Percentiles rank a stretch among this genome's conserved stretches.
Conservation (phyloP, 2,797 vertebrate genomes). For the Falco naumanni region DNA sequence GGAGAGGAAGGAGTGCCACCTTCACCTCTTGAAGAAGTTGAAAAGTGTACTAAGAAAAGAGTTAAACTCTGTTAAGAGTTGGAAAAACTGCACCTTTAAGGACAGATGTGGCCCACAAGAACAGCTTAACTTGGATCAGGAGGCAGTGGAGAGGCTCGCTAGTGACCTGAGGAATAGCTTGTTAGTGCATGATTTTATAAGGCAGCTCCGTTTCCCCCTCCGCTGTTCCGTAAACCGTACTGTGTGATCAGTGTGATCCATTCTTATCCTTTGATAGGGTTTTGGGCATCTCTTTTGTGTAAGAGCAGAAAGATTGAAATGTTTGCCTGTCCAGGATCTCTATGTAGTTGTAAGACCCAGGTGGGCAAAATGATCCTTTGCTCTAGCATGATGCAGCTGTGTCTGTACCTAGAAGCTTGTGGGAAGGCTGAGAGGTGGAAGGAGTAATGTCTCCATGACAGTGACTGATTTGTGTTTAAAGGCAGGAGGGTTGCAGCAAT, state of each 20-base stretch:
- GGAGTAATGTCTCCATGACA: not conserved
- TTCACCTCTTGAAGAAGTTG: not conserved
- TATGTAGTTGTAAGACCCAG: not conserved
- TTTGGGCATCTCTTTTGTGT: not conserved
- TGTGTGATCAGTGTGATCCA: not conserved
- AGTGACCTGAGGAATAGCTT: not conserved
- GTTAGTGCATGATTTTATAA: not conserved
- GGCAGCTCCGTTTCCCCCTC: not conserved
- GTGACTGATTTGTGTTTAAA: not conserved
- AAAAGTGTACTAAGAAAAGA: not conserved
- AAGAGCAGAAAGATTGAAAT: not conserved
- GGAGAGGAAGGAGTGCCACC: not conserved
- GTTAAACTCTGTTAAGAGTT: not conserved
- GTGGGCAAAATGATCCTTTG: not conserved
- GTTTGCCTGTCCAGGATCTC: not conserved
- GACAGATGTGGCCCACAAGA: not conserved
- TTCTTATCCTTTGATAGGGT: not conserved
- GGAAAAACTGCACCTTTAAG: not conserved
- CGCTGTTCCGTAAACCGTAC: not conserved
- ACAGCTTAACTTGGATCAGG: not conserved
- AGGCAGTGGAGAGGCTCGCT: not conserved
- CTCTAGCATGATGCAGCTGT: not conserved
- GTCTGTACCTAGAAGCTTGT: not conserved
- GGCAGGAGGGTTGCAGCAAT: not conserved
- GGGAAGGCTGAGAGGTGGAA: not conserved